These are phyloP conservation scores for Tetramorium bicarinatum DNA, from an alignment of 2,888 invertebrate genomes.

Conservation along the genomic window DNA sequence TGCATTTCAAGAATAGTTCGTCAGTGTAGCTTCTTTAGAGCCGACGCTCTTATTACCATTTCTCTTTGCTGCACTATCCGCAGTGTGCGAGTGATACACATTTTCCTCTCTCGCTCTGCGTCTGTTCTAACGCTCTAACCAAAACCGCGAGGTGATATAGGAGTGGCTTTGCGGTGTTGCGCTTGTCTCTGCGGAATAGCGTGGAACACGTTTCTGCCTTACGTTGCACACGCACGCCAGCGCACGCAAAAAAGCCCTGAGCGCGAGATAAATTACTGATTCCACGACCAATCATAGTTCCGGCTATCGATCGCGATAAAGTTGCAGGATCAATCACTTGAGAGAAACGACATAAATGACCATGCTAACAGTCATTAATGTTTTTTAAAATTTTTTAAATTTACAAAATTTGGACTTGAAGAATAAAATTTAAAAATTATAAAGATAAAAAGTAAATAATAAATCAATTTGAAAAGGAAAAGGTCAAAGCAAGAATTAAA, in stretches of 20 bases:
- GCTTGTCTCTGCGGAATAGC: conserved; percentile 67
- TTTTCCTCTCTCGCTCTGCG: conserved; percentile 35
- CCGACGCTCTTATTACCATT: conserved; percentile 42
- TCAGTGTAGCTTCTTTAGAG: conserved; percentile 22
- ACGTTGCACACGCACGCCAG: conserved; percentile 66
- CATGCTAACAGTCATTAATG: not conserved
- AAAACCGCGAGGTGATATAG: conserved; percentile 78
- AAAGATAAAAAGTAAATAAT: not conserved
- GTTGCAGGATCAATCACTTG: not conserved
- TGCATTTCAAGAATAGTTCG: conserved; percentile 46
- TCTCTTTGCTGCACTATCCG: conserved; percentile 40
- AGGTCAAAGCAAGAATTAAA: not conserved
- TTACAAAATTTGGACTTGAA: not conserved
- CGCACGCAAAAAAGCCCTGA: conserved; percentile 67
- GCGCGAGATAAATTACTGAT: conserved; percentile 65
- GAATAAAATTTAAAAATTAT: conserved; percentile 13
- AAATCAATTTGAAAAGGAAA: not conserved
- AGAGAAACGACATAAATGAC: not conserved
- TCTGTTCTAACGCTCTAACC: conserved; percentile 53
- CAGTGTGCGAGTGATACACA: conserved; percentile 28
- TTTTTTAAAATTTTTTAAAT: not conserved
- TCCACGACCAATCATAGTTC: conserved; percentile 28
- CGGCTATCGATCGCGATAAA: not conserved
- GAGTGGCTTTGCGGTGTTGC: conserved; percentile 77
- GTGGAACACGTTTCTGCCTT: conserved; percentile 73